A percentile compares a stretch with the other conserved stretches of the same genome.
Evolutionary conservation across 2,113 vertebrate genomes (phyloP).

Genomic region (Odocoileus virginianus): DNA sequence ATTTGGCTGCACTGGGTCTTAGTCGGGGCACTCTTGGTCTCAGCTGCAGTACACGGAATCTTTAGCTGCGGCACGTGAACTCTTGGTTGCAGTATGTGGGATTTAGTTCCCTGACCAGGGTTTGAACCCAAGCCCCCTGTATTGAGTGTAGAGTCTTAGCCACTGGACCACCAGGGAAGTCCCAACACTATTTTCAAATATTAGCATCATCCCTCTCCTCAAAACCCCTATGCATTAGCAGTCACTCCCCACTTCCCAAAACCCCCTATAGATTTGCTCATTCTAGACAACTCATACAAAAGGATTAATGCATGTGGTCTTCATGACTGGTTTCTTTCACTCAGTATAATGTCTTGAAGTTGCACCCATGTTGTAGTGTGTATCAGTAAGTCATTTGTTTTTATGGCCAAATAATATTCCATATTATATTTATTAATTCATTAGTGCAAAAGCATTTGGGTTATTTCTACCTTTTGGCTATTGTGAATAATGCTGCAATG

Average conservation of each 20-base stretch:
- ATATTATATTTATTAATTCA: neutral
- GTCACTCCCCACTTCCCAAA: neutral
- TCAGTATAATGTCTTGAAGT: neutral
- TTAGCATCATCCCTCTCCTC: neutral
- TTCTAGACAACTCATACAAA: neutral
- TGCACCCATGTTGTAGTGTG: no score
- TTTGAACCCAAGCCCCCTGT: neutral
- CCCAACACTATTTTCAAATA: no score
- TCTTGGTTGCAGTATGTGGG: neutral
- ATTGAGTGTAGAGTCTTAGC: neutral
- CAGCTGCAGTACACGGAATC: fast-evolving
- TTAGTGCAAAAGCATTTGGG: neutral
- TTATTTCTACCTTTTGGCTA: neutral
- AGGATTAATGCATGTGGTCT: neutral
- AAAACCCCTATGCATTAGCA: neutral
- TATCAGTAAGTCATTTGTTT: neutral
- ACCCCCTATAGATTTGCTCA: neutral
- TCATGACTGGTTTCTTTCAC: neutral
- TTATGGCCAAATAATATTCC: neutral
- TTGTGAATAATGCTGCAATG: neutral
- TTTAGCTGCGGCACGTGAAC: neutral
- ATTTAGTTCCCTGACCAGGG: neutral
- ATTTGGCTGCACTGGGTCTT: neutral
- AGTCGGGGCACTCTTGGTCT: neutral
- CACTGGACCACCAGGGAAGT: neutral